Percentiles rank a stretch among this genome's conserved stretches.
Conservation (phyloP, 2,797 vertebrate genomes). For the Limnodromus scolopaceus region DNA sequence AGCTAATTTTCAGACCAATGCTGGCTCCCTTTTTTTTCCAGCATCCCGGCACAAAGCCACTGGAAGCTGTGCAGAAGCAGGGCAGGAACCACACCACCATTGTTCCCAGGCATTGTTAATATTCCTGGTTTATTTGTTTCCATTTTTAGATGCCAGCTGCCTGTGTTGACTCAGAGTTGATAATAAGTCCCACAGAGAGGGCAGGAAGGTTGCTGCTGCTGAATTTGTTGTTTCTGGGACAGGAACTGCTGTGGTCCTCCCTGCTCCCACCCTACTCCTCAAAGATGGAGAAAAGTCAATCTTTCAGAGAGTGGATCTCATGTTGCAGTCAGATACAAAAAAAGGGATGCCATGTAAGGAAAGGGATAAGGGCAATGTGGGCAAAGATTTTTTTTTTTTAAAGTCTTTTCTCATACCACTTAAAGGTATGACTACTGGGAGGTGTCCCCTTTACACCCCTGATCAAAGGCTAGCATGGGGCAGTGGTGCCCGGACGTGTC, state of each 20-base stretch:
- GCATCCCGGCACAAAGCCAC: background rate
- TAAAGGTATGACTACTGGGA: background rate
- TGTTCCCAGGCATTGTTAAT: slow-evolving; percentile 16
- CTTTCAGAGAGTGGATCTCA: background rate
- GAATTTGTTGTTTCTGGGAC: slow-evolving; percentile 50
- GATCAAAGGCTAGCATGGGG: background rate
- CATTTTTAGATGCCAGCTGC: slow-evolving; percentile 62
- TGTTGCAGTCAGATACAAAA: background rate
- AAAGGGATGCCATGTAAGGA: background rate
- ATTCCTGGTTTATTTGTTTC: slow-evolving; percentile 62
- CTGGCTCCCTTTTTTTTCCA: background rate
- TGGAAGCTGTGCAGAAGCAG: slow-evolving; percentile 23
- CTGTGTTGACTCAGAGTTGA: slow-evolving; percentile 32
- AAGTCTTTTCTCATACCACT: background rate
- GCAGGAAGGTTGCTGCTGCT: slow-evolving; percentile 62
- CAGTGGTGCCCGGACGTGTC: background rate
- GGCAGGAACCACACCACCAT: slow-evolving; percentile 24
- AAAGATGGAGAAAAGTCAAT: background rate
- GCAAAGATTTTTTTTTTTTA: background rate
- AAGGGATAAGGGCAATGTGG: background rate
- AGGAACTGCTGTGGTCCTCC: slow-evolving; percentile 3
- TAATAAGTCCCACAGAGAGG: background rate
- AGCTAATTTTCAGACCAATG: background rate
- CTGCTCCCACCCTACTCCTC: background rate
- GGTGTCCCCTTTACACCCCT: background rate